Percentiles rank a stretch among this genome's conserved stretches.
Conservation (phyloP, 2,888 invertebrate genomes). For the Eilema sororculum region DNA sequence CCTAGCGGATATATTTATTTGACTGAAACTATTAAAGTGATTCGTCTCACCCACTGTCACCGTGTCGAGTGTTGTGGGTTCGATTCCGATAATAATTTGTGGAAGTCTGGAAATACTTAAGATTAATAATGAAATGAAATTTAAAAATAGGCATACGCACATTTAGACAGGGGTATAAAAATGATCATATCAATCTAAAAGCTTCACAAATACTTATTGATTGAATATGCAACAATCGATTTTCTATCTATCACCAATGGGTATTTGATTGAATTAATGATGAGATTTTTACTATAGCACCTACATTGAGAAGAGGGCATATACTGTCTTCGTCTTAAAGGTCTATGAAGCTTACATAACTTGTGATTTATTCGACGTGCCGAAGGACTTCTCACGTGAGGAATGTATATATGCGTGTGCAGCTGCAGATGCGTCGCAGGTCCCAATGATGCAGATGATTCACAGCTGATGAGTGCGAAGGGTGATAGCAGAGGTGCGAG, state of each 20-base stretch:
- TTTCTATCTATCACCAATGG: neutral
- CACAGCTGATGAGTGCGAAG: conserved; percentile 82
- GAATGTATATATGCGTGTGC: conserved; percentile 21
- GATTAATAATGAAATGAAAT: too few species aligned
- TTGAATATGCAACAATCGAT: too few species aligned
- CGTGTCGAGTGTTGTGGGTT: too few species aligned
- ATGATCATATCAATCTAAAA: too few species aligned
- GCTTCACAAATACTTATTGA: too few species aligned
- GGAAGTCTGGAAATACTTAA: too few species aligned
- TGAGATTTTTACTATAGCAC: neutral
- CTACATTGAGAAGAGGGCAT: neutral
- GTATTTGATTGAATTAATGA: neutral
- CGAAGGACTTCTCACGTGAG: conserved; percentile 13
- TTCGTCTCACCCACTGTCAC: too few species aligned
- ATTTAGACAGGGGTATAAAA: too few species aligned
- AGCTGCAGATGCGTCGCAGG: conserved; percentile 44
- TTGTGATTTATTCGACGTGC: neutral
- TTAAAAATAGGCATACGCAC: too few species aligned
- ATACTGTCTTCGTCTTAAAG: neutral
- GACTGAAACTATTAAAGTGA: too few species aligned
- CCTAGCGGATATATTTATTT: too few species aligned
- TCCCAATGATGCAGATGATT: conserved; percentile 72
- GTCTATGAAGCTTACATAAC: conserved; percentile 39
- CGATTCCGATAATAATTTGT: too few species aligned
- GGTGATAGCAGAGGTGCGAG: conserved; percentile 81